A percentile compares a stretch with the other conserved stretches of the same genome.
phyloP scores from a whole-genome alignment of 2,888 invertebrate species.

The Stenoptilia bipunctidactyla region DNA sequence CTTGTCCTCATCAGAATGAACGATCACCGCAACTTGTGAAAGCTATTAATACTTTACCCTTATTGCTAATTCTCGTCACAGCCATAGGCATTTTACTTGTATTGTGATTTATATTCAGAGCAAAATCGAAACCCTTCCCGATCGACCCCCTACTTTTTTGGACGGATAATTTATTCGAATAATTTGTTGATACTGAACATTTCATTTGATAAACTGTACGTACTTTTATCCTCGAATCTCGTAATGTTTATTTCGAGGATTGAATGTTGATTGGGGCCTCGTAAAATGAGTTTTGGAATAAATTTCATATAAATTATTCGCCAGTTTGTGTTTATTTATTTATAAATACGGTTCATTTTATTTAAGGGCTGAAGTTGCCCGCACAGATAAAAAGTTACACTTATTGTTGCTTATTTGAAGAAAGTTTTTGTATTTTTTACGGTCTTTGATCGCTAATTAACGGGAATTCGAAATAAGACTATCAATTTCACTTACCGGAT shows the following conservation, averaged over 20 bases:
- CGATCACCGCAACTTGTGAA: no score
- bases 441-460: no score
- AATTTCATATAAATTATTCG: constrained; percentile 33
- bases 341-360: constrained; percentile 20
- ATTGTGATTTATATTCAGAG: no score
- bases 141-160: constrained; percentile 23
- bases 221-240: constrained; percentile 24
- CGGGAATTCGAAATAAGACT: no score
- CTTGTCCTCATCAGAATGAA: no score
- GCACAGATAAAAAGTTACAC: constrained; percentile 2
- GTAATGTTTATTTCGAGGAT: constrained; percentile 33
- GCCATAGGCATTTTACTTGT: no score
- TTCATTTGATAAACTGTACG: constrained; percentile 41
- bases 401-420: no score
- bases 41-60: no score
- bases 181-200: constrained; percentile 38
- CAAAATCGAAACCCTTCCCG: no score
- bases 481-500: constrained; percentile 71
- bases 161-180: constrained; percentile 24
- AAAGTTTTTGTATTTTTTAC: no score
- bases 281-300: constrained; percentile 26
- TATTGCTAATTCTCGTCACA: no score
- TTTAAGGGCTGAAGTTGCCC: no score
- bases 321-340: constrained; percentile 26
- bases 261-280: constrained; percentile 30